Conservation (phyloP, 1,140 invertebrate species). For the Proctacanthus coquilletti region DNA sequence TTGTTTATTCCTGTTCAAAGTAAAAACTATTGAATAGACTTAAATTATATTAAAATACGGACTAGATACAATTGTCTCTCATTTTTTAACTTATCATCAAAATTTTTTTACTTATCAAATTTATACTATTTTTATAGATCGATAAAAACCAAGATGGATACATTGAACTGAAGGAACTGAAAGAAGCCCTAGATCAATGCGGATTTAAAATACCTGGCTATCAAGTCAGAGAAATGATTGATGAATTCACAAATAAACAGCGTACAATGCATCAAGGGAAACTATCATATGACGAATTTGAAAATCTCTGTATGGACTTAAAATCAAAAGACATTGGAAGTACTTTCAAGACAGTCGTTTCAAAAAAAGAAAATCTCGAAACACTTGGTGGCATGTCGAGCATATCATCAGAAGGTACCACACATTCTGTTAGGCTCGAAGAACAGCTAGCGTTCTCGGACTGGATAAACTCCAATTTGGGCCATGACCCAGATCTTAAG, state of each 20-base stretch:
- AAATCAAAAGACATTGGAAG: slow-evolving; percentile 79
- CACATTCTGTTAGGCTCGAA: slow-evolving; percentile 84
- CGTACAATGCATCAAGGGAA: slow-evolving; percentile 52
- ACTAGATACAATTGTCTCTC: no score
- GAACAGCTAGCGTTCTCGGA: slow-evolving; percentile 97
- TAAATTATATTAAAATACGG: no score
- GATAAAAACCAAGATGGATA: slow-evolving; percentile 81
- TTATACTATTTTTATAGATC: slow-evolving; percentile 46
- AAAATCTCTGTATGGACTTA: slow-evolving; percentile 74
- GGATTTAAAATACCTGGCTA: slow-evolving; percentile 90
- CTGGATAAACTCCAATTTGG: slow-evolving; percentile 94
- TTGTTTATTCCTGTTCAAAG: no score
- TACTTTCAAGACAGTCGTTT: slow-evolving; percentile 83
- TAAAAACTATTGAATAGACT: no score
- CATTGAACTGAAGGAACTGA: slow-evolving; percentile 78
- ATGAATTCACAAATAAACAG: slow-evolving; percentile 65
- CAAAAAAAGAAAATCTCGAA: slow-evolving; percentile 85
- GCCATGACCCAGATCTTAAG: slow-evolving; percentile 74
- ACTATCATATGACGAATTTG: slow-evolving; percentile 73
- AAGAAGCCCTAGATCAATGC: slow-evolving; percentile 73
- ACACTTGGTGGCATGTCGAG: slow-evolving; percentile 88
- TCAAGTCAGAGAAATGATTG: slow-evolving; percentile 74
- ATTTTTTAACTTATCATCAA: no score
- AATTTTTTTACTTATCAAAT: slow-evolving; percentile 2
- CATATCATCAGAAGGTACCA: slow-evolving; percentile 83